Conservation (phyloP, 2,113 vertebrate species). For the Pipra filicauda region DNA sequence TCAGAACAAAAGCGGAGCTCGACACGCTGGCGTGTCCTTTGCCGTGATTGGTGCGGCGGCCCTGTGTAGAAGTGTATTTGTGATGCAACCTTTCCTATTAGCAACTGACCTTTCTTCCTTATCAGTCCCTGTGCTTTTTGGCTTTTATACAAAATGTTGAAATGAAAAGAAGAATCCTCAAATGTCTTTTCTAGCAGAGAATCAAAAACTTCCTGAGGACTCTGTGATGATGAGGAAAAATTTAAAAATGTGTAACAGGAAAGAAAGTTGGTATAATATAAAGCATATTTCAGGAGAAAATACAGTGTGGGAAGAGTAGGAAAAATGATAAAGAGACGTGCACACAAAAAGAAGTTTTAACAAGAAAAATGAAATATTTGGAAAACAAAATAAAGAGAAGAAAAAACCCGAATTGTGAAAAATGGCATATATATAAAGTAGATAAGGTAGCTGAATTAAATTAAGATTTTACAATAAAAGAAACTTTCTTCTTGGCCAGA, state of each 20-base stretch:
- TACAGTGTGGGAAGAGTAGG: background rate
- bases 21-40: background rate
- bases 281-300: background rate
- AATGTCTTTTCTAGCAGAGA: background rate
- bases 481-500: background rate
- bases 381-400: background rate
- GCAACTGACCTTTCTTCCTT: slow-evolving; percentile 17
- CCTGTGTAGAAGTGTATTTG: background rate
- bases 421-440: background rate
- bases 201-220: background rate
- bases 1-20: background rate
- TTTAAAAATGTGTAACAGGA: background rate
- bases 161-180: background rate
- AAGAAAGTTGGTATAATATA: background rate
- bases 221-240: background rate
- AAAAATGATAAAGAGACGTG: background rate
- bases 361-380: background rate
- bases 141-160: background rate
- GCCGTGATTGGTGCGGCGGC: rapidly evolving
- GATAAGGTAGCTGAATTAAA: background rate
- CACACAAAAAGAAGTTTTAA: background rate
- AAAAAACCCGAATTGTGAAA: background rate
- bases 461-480: background rate
- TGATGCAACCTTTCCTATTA: slow-evolving; percentile 22
- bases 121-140: background rate